Evolutionary conservation across 2,888 invertebrate genomes (phyloP).

Genomic region (Pristionchus maxplancki): DNA sequence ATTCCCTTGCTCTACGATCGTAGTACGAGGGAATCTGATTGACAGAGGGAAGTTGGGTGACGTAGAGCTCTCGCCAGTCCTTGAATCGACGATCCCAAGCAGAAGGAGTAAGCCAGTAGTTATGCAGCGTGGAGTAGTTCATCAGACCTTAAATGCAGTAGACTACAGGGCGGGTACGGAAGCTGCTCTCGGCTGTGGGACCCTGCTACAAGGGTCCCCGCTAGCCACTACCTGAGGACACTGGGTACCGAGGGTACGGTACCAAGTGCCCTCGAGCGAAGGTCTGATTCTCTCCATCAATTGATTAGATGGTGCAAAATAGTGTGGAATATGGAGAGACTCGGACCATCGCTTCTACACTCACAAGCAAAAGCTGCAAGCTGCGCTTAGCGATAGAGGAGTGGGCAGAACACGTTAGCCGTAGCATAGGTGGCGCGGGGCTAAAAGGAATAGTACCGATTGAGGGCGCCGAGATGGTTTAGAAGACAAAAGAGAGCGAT

Average conservation of each 20-base stretch:
- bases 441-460: neutral
- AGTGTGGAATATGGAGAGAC: neutral
- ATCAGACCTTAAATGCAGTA: constrained; percentile 62
- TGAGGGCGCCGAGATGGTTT: neutral
- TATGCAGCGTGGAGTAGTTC: constrained; percentile 66
- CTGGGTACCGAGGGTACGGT: constrained; percentile 14
- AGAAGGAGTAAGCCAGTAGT: constrained; percentile 70
- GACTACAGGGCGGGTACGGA: neutral
- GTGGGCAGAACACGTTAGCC: constrained; percentile 51
- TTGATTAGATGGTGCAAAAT: neutral
- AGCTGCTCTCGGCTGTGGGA: neutral
- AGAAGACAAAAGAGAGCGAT: constrained; percentile 11
- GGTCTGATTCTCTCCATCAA: neutral
- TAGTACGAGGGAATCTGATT: constrained; percentile 27
- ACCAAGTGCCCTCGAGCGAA: neutral
- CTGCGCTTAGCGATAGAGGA: constrained; percentile 39
- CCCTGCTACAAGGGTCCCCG: constrained; percentile 6
- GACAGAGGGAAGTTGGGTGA: neutral
- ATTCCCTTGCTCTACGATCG: constrained; percentile 39
- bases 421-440: constrained; percentile 4
- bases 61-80: constrained; percentile 53
- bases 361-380: neutral
- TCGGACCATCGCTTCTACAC: neutral
- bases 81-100: constrained; percentile 70
- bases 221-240: constrained; percentile 13